Conservation (phyloP, 2,797 vertebrate genomes). For the Austrolebias charrua region DNA sequence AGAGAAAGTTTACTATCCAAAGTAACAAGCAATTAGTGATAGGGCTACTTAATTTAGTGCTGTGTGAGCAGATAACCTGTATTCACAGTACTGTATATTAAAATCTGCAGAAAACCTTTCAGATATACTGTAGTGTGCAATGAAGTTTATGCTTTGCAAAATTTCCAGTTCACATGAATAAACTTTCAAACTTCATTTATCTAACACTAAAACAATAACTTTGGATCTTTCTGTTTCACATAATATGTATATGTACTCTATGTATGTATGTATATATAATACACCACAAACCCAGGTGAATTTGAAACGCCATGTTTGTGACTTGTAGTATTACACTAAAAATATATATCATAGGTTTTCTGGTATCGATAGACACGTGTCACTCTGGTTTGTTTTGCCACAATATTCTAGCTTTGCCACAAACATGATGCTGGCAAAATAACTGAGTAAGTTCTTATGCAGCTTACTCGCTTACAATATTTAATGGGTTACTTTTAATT, state of each 20-base stretch:
- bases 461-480: no score
- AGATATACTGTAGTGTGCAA: background rate
- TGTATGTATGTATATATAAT: no score
- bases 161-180: no score
- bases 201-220: background rate
- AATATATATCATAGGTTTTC: background rate
- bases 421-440: background rate
- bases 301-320: background rate
- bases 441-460: no score
- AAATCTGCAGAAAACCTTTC: background rate
- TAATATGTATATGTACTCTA: background rate
- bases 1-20: no score
- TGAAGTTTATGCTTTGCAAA: no score
- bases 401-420: conserved; percentile 23
- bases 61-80: background rate
- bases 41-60: no score
- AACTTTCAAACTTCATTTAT: no score
- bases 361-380: background rate
- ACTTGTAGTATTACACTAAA: no score
- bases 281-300: background rate
- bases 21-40: no score
- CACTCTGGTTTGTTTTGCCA: background rate
- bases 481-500: no score
- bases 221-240: background rate
- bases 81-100: background rate